These are phyloP conservation scores for Colletes collaris DNA, from an alignment of 2,888 invertebrate genomes.

Conservation along the genomic window DNA sequence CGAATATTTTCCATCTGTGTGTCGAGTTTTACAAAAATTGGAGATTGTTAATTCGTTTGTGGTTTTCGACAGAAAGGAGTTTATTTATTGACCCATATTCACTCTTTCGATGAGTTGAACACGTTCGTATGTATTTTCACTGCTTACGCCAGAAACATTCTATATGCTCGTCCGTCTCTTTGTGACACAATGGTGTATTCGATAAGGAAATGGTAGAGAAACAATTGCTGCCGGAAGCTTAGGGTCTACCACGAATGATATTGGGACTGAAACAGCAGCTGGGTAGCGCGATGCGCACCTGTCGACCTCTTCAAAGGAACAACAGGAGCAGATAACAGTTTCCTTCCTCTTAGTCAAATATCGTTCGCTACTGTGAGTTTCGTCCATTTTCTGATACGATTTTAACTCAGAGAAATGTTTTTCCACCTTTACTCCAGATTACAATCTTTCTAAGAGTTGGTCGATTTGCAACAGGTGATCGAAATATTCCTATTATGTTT, in stretches of 20 bases:
- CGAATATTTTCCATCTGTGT: no score
- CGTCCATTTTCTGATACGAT: conserved; percentile 22
- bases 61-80: no score
- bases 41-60: no score
- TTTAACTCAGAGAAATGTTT: neutral
- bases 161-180: neutral
- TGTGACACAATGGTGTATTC: conserved; percentile 18
- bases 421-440: neutral
- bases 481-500: no score
- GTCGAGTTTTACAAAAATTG: no score
- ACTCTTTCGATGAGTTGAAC: no score
- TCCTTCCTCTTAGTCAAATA: conserved; percentile 45
- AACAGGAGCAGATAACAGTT: conserved; percentile 71
- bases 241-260: conserved; percentile 70
- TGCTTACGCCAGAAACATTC: no score
- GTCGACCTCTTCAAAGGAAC: conserved; percentile 79
- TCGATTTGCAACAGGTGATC: no score
- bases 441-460: no score
- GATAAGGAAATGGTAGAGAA: conserved; percentile 40
- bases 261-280: conserved; percentile 78
- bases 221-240: conserved; percentile 66
- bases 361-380: conserved; percentile 28
- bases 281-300: conserved; percentile 80
- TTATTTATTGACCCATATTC: no score
- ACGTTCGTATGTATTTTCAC: no score